phyloP scores from a whole-genome alignment of 2,888 invertebrate genomes.

The Hydriomena furcata region DNA sequence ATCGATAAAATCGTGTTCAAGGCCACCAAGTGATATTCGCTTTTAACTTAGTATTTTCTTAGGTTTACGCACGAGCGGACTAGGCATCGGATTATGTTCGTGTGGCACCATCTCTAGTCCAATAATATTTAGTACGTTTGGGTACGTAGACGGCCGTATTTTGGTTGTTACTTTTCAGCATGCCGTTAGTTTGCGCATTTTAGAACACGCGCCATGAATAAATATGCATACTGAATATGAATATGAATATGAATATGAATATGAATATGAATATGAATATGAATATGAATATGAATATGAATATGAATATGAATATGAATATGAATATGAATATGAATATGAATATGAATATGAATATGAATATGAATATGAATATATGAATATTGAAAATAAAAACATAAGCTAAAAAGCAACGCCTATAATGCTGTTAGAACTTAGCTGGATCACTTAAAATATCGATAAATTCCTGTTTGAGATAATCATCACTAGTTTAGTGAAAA shows the following conservation, averaged over 20 bases:
- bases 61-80: conserved; percentile 38
- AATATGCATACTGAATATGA: too few relatives aligned
- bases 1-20: conserved; percentile 29
- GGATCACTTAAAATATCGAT: conserved; percentile 21
- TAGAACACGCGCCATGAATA: too few relatives aligned
- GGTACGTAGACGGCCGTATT: conserved; percentile 6
- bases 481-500: conserved; percentile 50
- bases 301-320: too few relatives aligned
- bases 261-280: too few relatives aligned
- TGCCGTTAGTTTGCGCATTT: too few relatives aligned
- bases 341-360: too few relatives aligned
- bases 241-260: too few relatives aligned
- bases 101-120: conserved; percentile 41
- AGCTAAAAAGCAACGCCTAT: conserved; percentile 1
- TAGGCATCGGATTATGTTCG: conserved; percentile 36
- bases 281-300: too few relatives aligned
- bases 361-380: too few relatives aligned
- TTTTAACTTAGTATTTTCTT: conserved; percentile 48
- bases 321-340: too few relatives aligned
- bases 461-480: conserved; percentile 43
- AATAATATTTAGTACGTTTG: conserved; percentile 25
- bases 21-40: conserved; percentile 60
- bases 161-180: neutral
- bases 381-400: neutral
- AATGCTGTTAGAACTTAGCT: conserved; percentile 4